Evolutionary conservation across 1,140 invertebrate genomes (phyloP).

Genomic region (Diuraphis noxia): DNA sequence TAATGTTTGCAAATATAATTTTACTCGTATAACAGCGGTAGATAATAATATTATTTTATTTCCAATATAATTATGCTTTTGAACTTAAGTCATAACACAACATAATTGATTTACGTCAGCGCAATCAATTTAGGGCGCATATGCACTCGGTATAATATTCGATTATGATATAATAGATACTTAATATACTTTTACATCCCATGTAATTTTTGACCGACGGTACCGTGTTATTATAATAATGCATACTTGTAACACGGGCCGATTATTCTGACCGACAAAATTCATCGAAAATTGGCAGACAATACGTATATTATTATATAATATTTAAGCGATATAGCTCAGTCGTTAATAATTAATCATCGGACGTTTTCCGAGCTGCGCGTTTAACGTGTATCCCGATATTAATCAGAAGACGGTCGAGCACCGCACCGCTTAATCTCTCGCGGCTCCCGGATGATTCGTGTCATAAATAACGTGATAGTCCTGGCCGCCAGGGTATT

Average conservation of each 20-base stretch:
- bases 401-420: background rate
- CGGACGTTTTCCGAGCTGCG: background rate
- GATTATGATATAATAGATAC: background rate
- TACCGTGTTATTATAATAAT: background rate
- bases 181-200: background rate
- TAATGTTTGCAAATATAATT: too few relatives aligned
- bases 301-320: background rate
- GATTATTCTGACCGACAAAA: background rate
- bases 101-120: too few relatives aligned
- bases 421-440: background rate
- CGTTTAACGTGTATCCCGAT: background rate
- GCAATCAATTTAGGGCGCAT: too few relatives aligned
- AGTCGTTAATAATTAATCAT: background rate
- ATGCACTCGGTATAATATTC: too few relatives aligned
- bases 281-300: background rate
- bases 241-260: background rate
- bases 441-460: background rate
- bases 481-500: background rate
- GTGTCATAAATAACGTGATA: background rate
- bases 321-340: background rate
- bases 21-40: too few relatives aligned
- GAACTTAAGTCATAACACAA: too few relatives aligned
- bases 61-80: too few relatives aligned
- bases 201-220: background rate
- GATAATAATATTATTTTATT: too few relatives aligned